Conservation (phyloP, 2,888 invertebrate species). For the Xanthorhoe designata region DNA sequence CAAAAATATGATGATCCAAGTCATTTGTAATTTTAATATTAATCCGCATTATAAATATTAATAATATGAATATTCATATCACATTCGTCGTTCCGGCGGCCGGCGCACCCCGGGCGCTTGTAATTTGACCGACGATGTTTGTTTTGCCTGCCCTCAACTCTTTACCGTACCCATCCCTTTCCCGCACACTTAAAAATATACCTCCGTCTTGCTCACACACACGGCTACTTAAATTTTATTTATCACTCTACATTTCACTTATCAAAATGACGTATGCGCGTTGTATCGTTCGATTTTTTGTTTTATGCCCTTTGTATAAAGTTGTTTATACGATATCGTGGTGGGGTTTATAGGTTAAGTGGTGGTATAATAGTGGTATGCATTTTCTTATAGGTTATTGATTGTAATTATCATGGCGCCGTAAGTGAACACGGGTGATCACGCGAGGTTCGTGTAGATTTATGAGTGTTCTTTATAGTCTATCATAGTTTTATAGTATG, state of each 20-base stretch:
- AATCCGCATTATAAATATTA: constrained; percentile 27
- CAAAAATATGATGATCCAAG: constrained; percentile 13
- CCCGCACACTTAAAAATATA: not conserved
- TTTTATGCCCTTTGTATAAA: constrained; percentile 20
- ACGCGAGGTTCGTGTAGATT: constrained; percentile 36
- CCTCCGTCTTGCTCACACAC: constrained; percentile 1
- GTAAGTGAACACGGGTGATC: constrained; percentile 41
- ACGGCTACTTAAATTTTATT: constrained; percentile 36
- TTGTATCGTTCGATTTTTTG: constrained; percentile 21
- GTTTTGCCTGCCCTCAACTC: constrained; percentile 40
- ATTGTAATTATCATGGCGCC: constrained; percentile 80
- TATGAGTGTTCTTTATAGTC: constrained; percentile 29
- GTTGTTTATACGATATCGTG: constrained; percentile 15
- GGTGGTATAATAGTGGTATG: constrained; percentile 14
- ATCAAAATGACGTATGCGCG: constrained; percentile 25
- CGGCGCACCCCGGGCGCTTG: constrained; percentile 35
- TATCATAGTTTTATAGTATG: constrained; percentile 22
- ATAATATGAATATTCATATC: constrained; percentile 24
- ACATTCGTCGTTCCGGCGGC: constrained; percentile 17
- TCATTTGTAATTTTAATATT: constrained; percentile 22
- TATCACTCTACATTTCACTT: constrained; percentile 37
- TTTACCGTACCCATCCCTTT: constrained; percentile 19
- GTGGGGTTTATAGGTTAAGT: constrained; percentile 11
- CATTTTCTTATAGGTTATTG: constrained; percentile 60
- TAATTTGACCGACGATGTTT: constrained; percentile 42